Percentiles rank a stretch among this genome's conserved stretches.
Conservation (phyloP, 92 coral and sea anemone species). For the Epizoanthus rinbou region DNA sequence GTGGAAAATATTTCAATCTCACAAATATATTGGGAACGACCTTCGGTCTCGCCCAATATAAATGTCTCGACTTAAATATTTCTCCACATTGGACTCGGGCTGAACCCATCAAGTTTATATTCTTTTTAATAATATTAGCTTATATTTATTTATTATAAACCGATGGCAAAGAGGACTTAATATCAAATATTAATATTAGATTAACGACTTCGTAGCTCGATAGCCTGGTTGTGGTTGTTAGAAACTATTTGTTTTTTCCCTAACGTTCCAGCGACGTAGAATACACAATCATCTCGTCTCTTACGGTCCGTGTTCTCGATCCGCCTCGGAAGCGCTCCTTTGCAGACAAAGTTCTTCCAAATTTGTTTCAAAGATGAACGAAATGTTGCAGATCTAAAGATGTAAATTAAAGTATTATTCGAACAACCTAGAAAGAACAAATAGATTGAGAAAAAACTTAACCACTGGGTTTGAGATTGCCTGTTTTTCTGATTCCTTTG, state of each 20-base stretch:
- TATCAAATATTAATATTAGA: no score
- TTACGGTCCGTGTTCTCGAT: not conserved
- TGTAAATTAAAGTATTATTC: not conserved
- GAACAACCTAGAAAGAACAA: not conserved
- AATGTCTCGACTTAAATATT: no score
- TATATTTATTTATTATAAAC: no score
- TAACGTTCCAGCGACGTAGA: not conserved
- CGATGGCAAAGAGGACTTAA: no score
- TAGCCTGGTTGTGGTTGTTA: not conserved
- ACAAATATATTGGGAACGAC: no score
- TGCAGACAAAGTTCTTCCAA: not conserved
- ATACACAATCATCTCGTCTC: not conserved
- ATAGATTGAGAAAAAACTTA: not conserved
- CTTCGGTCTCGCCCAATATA: no score
- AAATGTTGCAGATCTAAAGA: not conserved
- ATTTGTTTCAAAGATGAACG: not conserved
- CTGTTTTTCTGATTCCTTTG: not conserved
- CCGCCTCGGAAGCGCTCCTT: no score
- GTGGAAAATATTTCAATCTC: no score
- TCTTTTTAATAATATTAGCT: no score
- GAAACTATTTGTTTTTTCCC: not conserved
- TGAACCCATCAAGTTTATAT: no score
- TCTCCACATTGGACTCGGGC: no score
- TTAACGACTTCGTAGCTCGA: no score
- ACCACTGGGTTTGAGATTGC: not conserved